A percentile compares a stretch with the other conserved stretches of the same genome.
phyloP scores from a whole-genome alignment of 1,140 invertebrate species.

The Pseudomyrmex pallidus region DNA sequence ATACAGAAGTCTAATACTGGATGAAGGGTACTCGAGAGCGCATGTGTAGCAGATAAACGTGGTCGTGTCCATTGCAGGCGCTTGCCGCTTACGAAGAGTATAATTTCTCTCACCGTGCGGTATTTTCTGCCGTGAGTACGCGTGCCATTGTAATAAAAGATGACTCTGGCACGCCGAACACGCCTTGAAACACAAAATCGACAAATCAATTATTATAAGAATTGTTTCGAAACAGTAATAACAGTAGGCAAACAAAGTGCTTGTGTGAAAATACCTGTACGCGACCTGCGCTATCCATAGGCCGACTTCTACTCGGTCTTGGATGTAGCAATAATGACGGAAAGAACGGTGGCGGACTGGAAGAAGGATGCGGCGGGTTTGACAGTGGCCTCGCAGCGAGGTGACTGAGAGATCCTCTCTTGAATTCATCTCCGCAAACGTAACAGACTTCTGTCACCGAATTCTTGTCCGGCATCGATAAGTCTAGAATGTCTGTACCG shows the following conservation, averaged over 20 bases:
- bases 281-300: conserved; percentile 92
- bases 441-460: conserved; percentile 95
- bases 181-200: conserved; percentile 83
- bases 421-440: conserved; percentile 95
- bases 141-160: conserved; percentile 93
- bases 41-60: conserved; percentile 96
- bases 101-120: conserved; percentile 92
- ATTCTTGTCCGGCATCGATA: conserved; percentile 96
- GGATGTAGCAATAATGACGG: conserved; percentile 93
- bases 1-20: conserved; percentile 92
- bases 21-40: conserved; percentile 91
- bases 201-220: neutral
- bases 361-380: conserved; percentile 80
- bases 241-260: neutral
- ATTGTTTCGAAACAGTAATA: neutral
- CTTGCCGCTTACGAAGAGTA: conserved; percentile 90
- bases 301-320: conserved; percentile 91
- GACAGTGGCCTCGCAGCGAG: conserved; percentile 87
- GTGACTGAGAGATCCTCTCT: conserved; percentile 90
- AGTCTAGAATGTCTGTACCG: conserved; percentile 91
- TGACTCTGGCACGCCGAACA: conserved; percentile 93
- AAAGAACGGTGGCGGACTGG: conserved; percentile 90
- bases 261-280: conserved; percentile 85
- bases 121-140: conserved; percentile 87
- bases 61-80: conserved; percentile 88